Conservation (phyloP, 2,797 vertebrate genomes). For the Squalus acanthias region DNA sequence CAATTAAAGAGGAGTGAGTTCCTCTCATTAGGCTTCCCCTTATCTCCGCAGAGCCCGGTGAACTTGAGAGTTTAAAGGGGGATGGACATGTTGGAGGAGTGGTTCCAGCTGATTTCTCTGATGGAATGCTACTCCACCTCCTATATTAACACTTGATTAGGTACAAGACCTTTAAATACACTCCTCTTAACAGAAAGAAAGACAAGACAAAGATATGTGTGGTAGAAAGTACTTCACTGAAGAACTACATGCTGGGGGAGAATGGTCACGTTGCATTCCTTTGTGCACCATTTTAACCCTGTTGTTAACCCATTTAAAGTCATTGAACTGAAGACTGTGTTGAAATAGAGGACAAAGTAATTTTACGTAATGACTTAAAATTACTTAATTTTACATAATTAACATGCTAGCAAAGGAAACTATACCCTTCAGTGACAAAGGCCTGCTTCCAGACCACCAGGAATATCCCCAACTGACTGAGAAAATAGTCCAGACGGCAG, state of each 20-base stretch:
- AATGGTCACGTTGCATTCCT: not conserved
- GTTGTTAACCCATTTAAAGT: not conserved
- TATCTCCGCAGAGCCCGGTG: too few relatives aligned
- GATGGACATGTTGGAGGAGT: too few relatives aligned
- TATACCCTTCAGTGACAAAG: not conserved
- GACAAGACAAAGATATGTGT: too few relatives aligned
- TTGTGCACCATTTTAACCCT: not conserved
- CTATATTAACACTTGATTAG: too few relatives aligned
- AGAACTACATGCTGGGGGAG: not conserved
- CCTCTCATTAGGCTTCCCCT: too few relatives aligned
- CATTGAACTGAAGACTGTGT: not conserved
- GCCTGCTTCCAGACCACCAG: not conserved
- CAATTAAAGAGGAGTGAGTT: too few relatives aligned
- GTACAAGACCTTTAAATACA: too few relatives aligned
- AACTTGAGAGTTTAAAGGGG: too few relatives aligned
- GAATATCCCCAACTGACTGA: not conserved
- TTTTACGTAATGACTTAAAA: not conserved
- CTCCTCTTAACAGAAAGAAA: too few relatives aligned
- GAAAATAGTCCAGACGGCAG: not conserved
- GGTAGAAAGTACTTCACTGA: not conserved
- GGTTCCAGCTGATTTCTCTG: too few relatives aligned
- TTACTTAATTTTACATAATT: not conserved
- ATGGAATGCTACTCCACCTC: too few relatives aligned
- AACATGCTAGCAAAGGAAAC: not conserved
- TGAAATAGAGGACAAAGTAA: not conserved